phyloP scores from a whole-genome alignment of 2,113 vertebrate genomes.

The Pedionomus torquatus region DNA sequence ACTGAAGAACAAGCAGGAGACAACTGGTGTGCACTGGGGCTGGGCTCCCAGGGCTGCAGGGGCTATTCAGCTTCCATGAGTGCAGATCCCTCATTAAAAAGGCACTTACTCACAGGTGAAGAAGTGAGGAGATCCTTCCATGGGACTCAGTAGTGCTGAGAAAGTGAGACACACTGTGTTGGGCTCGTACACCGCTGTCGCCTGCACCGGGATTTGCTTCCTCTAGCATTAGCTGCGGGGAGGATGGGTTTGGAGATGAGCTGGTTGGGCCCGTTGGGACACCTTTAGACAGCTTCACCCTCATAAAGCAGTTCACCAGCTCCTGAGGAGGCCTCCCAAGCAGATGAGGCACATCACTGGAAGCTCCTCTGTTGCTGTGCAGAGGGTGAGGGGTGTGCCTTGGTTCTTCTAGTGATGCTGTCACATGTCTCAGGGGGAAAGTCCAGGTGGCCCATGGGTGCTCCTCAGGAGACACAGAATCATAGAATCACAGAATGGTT shows the following conservation, averaged over 20 bases:
- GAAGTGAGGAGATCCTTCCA: not conserved
- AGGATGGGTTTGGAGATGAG: not conserved
- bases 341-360: accelerated
- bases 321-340: not conserved
- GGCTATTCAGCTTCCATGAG: too few species aligned
- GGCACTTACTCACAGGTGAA: not conserved
- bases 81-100: not conserved
- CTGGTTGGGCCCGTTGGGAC: not conserved
- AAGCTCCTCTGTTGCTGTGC: not conserved
- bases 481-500: too few species aligned
- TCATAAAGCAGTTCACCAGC: not conserved
- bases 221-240: not conserved
- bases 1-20: not conserved
- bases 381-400: not conserved
- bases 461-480: not conserved
- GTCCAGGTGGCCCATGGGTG: not conserved
- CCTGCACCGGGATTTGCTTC: not conserved
- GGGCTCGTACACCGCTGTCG: accelerated
- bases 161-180: not conserved
- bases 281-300: too few species aligned
- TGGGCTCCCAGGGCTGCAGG: not conserved
- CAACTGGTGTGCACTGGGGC: accelerated
- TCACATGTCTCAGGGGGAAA: accelerated
- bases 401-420: not conserved
- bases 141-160: not conserved